Evolutionary conservation across 2,113 vertebrate genomes (phyloP), one percentile per base, ranked within the genome.

Genomic region (Lathamus discolor): DNA sequence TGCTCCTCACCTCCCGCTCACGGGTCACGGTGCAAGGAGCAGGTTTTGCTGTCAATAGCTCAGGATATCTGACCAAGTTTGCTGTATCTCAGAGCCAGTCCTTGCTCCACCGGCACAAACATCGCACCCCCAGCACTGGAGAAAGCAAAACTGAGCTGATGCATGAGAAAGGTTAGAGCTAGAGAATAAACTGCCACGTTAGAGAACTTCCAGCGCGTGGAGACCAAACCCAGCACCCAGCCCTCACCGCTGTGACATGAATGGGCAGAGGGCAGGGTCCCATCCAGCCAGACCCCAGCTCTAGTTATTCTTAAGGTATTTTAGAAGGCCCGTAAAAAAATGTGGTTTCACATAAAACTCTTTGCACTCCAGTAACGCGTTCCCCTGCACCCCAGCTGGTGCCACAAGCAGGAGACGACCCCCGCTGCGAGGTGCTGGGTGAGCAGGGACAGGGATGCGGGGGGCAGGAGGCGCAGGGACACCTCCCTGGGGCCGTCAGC

Each of bases 361-460:
- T 19, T 3, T 17, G 28, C 0, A 1, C 61, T 33, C 11, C 2
- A 16, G 19, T 9, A 23, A 25, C 1, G 1, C 15, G 0, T 25
- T 1, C 52, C 28, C 51, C 61, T 7, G 0, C n/a, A 7, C 1
- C 75, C 22, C 77, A 2, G 24, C 0, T 16, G 81, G 61, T 17
- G 33, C 73, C 79, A 49, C 41, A 39, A 19, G 7, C 31, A 6
- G 7, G 6, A 46, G 39, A 24, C 17, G 67, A 75, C 19, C 63
- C 4, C n/a, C 0, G 1, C 28, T 27, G 19, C 1, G 5, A 74
- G 83, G 27, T 7, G 17, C 29, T 37, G 8, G 2, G 44, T 15
- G 62, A 13, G 3, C 16, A 1, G 3, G 1, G 13, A 31, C 37
- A 39, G 44, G 33, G 51, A 39, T 2, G 11, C 25, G 18, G 8